Evolutionary conservation across 2,888 invertebrate genomes (phyloP).

Genomic region (Trachelus iudaicus): DNA sequence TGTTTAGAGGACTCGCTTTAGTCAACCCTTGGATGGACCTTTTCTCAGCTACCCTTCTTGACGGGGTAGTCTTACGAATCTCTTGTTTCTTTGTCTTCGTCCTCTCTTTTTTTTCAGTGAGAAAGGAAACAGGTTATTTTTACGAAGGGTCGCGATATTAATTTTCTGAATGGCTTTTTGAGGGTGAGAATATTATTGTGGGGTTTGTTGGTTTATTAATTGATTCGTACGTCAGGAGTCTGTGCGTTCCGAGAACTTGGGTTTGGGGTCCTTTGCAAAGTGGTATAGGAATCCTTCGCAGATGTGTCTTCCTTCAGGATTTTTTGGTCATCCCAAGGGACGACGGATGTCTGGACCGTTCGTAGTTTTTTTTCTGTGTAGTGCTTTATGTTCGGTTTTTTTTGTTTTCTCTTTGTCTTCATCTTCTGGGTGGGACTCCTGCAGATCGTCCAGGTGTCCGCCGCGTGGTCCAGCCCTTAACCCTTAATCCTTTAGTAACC

Average conservation of each 20-base stretch:
- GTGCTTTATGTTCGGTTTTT: constrained; percentile 24
- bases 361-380: background rate
- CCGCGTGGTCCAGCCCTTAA: constrained; percentile 35
- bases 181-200: background rate
- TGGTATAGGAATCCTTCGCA: background rate
- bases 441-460: constrained; percentile 55
- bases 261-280: background rate
- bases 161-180: background rate
- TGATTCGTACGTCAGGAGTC: background rate
- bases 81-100: background rate
- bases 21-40: background rate
- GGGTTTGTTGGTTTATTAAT: background rate
- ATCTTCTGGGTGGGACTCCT: constrained; percentile 28
- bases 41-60: background rate
- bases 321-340: background rate
- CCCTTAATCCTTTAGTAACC: constrained; percentile 52
- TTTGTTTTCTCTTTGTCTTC: constrained; percentile 23
- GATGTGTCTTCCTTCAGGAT: background rate
- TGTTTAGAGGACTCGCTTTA: background rate
- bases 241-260: background rate
- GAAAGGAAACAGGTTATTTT: background rate
- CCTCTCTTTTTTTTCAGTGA: background rate
- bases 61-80: background rate
- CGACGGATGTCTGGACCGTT: background rate
- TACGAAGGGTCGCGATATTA: background rate